A percentile compares a stretch with the other conserved stretches of the same genome.
These are phyloP conservation scores for Eupithecia vulgata DNA, from an alignment of 2,888 invertebrate species.

Conservation along the genomic window DNA sequence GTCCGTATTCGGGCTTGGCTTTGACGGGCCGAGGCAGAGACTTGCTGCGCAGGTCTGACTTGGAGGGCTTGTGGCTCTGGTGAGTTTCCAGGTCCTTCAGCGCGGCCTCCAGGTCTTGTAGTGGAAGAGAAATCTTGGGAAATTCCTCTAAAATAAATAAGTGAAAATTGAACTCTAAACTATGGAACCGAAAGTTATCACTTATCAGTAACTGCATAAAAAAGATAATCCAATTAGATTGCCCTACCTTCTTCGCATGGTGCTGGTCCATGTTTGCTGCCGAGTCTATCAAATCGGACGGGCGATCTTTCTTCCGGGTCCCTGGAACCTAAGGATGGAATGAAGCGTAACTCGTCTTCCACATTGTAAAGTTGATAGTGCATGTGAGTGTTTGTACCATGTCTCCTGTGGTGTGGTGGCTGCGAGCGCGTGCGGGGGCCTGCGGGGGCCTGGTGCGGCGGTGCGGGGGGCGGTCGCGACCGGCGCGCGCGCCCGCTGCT, in stretches of 20 bases:
- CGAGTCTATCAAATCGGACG: conserved; percentile 35
- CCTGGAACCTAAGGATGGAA: conserved; percentile 51
- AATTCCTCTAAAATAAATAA: conserved; percentile 61
- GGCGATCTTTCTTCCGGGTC: conserved; percentile 47
- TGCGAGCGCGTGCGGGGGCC: conserved; percentile 61
- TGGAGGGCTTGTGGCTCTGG: conserved; percentile 63
- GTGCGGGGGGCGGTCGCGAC: conserved; percentile 43
- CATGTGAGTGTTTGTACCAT: conserved; percentile 42
- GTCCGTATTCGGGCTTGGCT: conserved; percentile 65
- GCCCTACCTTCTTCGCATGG: conserved; percentile 59
- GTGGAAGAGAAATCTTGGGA: conserved; percentile 75
- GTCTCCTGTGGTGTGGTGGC: conserved; percentile 57
- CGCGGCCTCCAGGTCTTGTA: conserved; percentile 77
- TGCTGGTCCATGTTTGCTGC: conserved; percentile 50
- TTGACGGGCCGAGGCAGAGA: conserved; percentile 72
- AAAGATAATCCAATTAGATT: not conserved
- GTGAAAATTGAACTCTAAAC: not conserved
- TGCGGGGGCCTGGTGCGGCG: conserved; percentile 47
- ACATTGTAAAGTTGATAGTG: not conserved
- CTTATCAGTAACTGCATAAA: too few relatives aligned
- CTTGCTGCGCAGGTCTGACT: conserved; percentile 67
- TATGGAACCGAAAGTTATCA: not conserved
- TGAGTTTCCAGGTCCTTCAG: conserved; percentile 72
- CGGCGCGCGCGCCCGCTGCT: conserved; percentile 62
- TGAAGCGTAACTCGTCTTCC: not conserved